Evolutionary conservation across 2,888 invertebrate genomes (phyloP), one percentile per base, ranked within the genome.

Genomic region (Eucera pruinosa): DNA sequence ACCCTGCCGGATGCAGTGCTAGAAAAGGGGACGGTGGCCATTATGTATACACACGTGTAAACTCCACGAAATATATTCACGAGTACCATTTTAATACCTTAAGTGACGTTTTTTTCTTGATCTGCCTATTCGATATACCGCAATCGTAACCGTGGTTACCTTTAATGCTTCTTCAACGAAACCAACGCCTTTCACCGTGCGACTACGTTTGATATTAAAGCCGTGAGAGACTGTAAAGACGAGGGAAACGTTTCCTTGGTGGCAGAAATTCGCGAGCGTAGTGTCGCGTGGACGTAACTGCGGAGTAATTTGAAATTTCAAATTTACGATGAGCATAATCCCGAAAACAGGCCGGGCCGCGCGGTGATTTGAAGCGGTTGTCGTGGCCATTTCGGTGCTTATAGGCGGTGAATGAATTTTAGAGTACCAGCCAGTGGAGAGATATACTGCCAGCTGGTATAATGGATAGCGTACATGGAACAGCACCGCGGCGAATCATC

Each of bases 401-500:
- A 54, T 55, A 64, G 25, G 48, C 64, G 60, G 45, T 52, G 66
- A 77, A 78, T 67, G 78, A 70, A 76, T 71, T 76, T 71, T 76
- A 36, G 66, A 66, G 71, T 67, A 60, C 30, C 60, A 30, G 68
- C 11, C 23, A 50, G 54, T 13, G 48, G 71, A 67, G 81, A 74
- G 71, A 77, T 83, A 73, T 77, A 81, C 76, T 76, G 81, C 69
- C 83, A 74, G 69, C 45, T 50, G 48, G 39, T 73, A 73, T 81
- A 83, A 83, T 81, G 81, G 81, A 81, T 83, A 73, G 79, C 78
- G 70, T 79, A 78, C 78, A 55, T 47, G 70, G 75, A 71, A 80
- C 60, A 67, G 82, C 73, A 82, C 85, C 85, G 86, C 82, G 81
- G 84, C 82, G 81, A 86, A 88, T 89, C 90, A 89, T 90, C 90